Percentiles rank a stretch among this genome's conserved stretches.
Evolutionary conservation across 2,888 invertebrate species (phyloP).

Genomic region (Catocala sponsa): DNA sequence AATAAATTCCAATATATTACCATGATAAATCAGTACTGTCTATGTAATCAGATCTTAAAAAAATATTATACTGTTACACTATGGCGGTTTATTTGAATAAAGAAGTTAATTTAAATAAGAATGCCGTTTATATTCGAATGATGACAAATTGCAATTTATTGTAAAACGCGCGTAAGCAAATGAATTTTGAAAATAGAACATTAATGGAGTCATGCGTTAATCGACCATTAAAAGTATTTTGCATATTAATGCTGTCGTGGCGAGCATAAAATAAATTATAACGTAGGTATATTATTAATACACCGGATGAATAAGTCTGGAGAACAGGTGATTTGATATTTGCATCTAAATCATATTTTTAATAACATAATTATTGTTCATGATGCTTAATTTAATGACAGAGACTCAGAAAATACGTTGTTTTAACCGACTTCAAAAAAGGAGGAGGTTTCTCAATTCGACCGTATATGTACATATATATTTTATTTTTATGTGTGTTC

Average conservation of each 20-base stretch:
- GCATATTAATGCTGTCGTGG: constrained; percentile 19
- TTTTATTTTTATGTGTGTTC: too few species aligned
- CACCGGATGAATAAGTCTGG: neutral
- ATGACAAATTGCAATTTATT: constrained; percentile 15
- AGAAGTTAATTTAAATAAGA: neutral
- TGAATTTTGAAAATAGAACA: constrained; percentile 22
- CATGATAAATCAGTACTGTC: too few species aligned
- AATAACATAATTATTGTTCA: constrained; percentile 5
- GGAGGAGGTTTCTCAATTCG: too few species aligned
- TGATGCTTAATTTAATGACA: neutral
- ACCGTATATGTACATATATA: too few species aligned
- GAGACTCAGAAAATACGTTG: too few species aligned
- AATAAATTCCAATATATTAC: too few species aligned
- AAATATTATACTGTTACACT: neutral
- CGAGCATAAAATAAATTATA: constrained; percentile 14
- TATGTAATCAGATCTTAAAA: neutral
- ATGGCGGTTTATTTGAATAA: constrained; percentile 1
- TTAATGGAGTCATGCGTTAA: constrained; percentile 28
- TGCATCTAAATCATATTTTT: constrained; percentile 11
- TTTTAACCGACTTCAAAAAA: too few species aligned
- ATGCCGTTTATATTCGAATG: constrained; percentile 13
- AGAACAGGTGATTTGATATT: constrained; percentile 8
- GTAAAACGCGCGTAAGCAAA: constrained; percentile 6
- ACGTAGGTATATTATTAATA: constrained; percentile 10
- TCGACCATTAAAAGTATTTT: constrained; percentile 29